Conservation (phyloP, 2,797 vertebrate species). For the Champsocephalus esox region DNA sequence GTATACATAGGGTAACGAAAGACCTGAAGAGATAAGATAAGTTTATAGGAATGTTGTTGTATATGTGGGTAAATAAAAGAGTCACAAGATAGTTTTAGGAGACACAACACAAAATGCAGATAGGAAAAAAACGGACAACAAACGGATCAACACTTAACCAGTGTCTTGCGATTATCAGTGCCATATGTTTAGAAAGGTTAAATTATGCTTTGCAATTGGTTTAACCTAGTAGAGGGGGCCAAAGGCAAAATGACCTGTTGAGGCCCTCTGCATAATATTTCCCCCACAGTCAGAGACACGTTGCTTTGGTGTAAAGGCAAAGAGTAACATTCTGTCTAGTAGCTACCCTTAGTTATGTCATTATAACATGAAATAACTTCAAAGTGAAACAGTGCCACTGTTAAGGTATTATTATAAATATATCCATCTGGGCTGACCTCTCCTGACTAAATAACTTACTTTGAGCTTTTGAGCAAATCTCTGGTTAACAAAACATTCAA, state of each 20-base stretch:
- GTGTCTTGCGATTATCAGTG: constrained; percentile 10
- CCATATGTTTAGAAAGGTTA: background rate
- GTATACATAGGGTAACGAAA: constrained; percentile 12
- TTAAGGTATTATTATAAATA: background rate
- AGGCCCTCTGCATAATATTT: background rate
- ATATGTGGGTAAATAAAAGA: constrained; percentile 7
- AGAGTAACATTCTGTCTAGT: background rate
- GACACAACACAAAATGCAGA: background rate
- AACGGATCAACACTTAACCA: background rate
- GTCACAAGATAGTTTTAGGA: background rate
- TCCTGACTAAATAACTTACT: too few species aligned
- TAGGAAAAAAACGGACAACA: background rate
- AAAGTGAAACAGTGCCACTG: background rate
- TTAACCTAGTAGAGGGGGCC: background rate
- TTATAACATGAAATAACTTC: background rate
- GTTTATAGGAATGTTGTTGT: constrained; percentile 2
- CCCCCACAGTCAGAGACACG: background rate
- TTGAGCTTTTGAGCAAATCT: too few species aligned
- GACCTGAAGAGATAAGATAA: constrained; percentile 17
- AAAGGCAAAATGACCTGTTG: background rate
- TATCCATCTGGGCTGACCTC: background rate
- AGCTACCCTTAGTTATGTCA: background rate
- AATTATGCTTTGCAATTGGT: background rate
- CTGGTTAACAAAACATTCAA: too few species aligned
- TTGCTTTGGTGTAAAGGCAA: background rate